Conservation (phyloP, 2,113 vertebrate genomes). For the Hyperoodon ampullatus region DNA sequence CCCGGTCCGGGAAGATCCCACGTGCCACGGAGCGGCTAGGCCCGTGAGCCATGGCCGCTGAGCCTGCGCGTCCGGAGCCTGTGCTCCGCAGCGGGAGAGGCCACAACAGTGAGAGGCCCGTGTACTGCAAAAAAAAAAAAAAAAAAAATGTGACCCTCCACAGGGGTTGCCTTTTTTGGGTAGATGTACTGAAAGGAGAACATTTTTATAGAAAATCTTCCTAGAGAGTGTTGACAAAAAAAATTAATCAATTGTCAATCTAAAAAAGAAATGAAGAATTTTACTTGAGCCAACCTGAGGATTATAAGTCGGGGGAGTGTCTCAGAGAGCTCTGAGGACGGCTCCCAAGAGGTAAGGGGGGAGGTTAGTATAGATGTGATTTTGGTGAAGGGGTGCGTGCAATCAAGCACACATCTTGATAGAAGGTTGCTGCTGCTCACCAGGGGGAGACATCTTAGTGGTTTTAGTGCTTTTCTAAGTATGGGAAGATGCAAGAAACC, state of each 20-base stretch:
- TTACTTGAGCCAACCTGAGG: neutral
- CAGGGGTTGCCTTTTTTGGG: neutral
- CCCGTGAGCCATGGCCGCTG: too few species aligned
- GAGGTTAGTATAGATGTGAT: neutral
- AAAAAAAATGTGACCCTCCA: neutral
- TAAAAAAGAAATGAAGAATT: neutral
- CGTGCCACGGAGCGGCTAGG: fast-evolving
- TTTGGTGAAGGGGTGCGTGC: neutral
- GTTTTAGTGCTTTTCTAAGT: neutral
- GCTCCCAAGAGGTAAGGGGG: neutral
- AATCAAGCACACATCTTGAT: neutral
- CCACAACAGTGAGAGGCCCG: too few species aligned
- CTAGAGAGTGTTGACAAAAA: neutral
- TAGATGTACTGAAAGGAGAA: neutral
- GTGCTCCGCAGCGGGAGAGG: too few species aligned
- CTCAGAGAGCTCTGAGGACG: neutral
- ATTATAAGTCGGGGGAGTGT: neutral
- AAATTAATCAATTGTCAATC: neutral
- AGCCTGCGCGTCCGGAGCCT: too few species aligned
- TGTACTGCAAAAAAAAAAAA: too few species aligned
- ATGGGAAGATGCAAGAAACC: neutral
- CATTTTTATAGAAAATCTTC: neutral
- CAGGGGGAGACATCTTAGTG: neutral
- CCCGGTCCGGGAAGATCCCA: too few species aligned
- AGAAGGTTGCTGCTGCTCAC: neutral